phyloP scores from a whole-genome alignment of 2,797 vertebrate species.

The Amniataba percoides region DNA sequence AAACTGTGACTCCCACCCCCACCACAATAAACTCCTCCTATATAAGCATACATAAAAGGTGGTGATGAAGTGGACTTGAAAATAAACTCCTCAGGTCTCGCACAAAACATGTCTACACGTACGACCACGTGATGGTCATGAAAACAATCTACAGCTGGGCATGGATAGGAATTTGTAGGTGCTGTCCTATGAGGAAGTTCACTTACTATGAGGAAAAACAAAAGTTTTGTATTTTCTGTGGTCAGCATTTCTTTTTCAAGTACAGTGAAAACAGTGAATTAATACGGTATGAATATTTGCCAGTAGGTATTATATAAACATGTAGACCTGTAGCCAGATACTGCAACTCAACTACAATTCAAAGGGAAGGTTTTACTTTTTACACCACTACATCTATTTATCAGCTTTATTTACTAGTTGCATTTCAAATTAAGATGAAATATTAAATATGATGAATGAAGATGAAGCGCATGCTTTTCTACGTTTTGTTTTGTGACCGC shows the following conservation, averaged over 20 bases:
- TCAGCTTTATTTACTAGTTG: too few species aligned
- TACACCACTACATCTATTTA: too few species aligned
- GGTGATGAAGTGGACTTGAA: not conserved
- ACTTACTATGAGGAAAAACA: not conserved
- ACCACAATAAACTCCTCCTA: constrained; percentile 1
- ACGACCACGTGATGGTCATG: not conserved
- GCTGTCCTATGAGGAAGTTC: not conserved
- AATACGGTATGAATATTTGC: not conserved
- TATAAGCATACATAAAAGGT: not conserved
- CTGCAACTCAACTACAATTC: too few species aligned
- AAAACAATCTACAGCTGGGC: not conserved
- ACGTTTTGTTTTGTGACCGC: too few species aligned
- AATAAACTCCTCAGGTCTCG: not conserved
- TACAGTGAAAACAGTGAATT: not conserved
- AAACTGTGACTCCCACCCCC: not conserved
- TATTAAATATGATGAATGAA: too few species aligned
- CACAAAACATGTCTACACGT: not conserved
- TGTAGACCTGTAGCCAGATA: too few species aligned
- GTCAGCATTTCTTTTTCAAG: not conserved
- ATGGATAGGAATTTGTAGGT: not conserved
- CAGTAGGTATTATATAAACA: not conserved
- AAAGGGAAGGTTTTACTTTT: too few species aligned
- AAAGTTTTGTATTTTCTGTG: not conserved
- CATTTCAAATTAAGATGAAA: too few species aligned
- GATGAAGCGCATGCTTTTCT: too few species aligned